These are phyloP conservation scores for Platycnemis pennipes DNA, from an alignment of 2,888 invertebrate species.

Conservation along the genomic window DNA sequence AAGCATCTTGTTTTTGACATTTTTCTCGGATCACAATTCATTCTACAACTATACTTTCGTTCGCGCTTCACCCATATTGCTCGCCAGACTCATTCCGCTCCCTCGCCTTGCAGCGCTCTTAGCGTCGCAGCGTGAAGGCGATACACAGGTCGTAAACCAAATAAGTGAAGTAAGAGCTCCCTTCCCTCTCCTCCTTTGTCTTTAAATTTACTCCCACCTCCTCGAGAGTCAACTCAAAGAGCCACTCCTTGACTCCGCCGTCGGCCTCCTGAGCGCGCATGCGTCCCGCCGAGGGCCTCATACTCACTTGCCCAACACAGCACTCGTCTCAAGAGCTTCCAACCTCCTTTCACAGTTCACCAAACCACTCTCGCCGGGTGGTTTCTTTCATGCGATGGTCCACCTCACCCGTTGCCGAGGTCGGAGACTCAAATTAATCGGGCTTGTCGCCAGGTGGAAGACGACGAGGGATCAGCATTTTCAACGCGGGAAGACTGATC, in stretches of 20 bases:
- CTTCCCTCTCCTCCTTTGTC: not conserved
- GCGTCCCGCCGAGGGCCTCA: not conserved
- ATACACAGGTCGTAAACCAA: not conserved
- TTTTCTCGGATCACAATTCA: too few species aligned
- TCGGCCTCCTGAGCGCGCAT: not conserved
- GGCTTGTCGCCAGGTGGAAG: not conserved
- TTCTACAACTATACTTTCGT: too few species aligned
- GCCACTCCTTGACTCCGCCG: not conserved
- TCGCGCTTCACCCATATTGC: not conserved
- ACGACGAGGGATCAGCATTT: not conserved
- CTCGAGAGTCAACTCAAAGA: not conserved
- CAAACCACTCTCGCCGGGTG: not conserved
- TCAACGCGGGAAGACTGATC: not conserved
- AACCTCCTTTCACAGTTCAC: constrained; percentile 29
- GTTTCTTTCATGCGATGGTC: not conserved
- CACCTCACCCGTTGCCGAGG: not conserved
- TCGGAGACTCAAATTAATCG: not conserved
- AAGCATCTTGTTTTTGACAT: too few species aligned
- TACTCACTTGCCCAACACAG: constrained; percentile 30
- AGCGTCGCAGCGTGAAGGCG: not conserved
- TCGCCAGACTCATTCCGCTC: not conserved
- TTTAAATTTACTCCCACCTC: constrained; percentile 15
- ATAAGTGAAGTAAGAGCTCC: not conserved
- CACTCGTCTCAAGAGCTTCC: constrained; percentile 3
- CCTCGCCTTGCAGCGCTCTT: not conserved